A percentile compares a stretch with the other conserved stretches of the same genome.
Evolutionary conservation across 2,888 invertebrate genomes (phyloP).

Genomic region (Morinoia aosen): DNA sequence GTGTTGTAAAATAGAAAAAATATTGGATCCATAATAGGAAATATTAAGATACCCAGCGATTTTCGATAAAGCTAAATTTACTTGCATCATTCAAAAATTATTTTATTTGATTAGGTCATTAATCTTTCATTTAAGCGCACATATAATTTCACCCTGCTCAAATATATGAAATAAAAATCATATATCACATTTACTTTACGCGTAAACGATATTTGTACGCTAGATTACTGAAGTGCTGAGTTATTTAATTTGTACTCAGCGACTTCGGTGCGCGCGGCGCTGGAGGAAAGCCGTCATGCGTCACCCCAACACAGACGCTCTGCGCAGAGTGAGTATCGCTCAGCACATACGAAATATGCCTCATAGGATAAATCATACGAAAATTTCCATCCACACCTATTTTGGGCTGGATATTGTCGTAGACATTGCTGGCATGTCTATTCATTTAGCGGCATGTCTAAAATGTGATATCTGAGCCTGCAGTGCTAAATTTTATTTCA

Average conservation of each 20-base stretch:
- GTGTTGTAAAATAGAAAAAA: too few species aligned
- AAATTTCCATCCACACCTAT: neutral
- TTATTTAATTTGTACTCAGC: neutral
- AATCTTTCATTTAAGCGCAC: neutral
- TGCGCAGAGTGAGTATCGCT: neutral
- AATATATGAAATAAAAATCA: neutral
- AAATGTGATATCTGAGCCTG: neutral
- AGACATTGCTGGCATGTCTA: too few species aligned
- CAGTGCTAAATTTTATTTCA: neutral
- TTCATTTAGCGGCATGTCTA: too few species aligned
- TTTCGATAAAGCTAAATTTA: too few species aligned
- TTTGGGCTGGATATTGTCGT: too few species aligned
- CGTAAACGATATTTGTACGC: too few species aligned
- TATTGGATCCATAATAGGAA: too few species aligned
- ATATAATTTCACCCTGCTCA: neutral
- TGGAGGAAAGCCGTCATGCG: neutral
- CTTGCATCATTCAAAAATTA: neutral
- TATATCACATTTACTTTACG: neutral
- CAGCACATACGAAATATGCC: neutral
- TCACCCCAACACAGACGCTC: neutral
- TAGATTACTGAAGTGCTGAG: too few species aligned
- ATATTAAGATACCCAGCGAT: too few species aligned
- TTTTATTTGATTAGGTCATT: neutral
- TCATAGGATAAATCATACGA: neutral
- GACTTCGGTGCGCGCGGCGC: neutral